Conservation (phyloP, 2,888 invertebrate species). For the Drosophila yooni region DNA sequence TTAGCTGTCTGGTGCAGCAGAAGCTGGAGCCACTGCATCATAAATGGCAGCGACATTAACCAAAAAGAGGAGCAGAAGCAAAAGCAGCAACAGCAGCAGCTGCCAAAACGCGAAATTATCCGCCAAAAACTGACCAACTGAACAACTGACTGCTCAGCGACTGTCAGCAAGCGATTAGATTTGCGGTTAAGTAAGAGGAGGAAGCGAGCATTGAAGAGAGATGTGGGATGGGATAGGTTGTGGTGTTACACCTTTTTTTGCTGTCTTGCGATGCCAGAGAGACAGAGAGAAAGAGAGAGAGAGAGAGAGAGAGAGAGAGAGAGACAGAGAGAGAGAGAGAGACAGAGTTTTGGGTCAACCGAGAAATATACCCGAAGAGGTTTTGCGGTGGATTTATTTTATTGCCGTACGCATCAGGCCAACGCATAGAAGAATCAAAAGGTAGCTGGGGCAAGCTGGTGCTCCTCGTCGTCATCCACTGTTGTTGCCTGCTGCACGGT, state of each 20-base stretch:
- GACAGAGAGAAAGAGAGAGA: background rate
- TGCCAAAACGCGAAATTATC: conserved; percentile 54
- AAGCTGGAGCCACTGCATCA: conserved; percentile 37
- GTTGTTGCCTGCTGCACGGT: conserved; percentile 10
- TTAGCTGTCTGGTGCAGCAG: conserved; percentile 27
- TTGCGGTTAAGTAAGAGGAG: background rate
- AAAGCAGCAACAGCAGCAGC: conserved; percentile 28
- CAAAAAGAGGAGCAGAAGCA: conserved; percentile 7
- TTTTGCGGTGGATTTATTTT: conserved; percentile 80
- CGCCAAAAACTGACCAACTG: conserved; percentile 49
- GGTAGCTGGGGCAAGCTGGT: conserved; percentile 4
- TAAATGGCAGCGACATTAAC: conserved; percentile 54
- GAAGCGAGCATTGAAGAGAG: background rate
- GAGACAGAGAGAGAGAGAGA: background rate
- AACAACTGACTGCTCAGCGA: conserved; percentile 25
- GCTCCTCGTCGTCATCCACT: background rate
- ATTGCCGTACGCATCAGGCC: conserved; percentile 61
- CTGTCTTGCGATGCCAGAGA: background rate
- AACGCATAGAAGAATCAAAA: conserved; percentile 18
- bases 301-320: background rate
- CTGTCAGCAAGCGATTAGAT: conserved; percentile 49
- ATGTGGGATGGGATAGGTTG: background rate
- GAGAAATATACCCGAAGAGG: conserved; percentile 76
- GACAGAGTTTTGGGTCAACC: conserved; percentile 65
- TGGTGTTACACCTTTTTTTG: background rate